phyloP scores from a whole-genome alignment of 2,888 invertebrate species.

The Drosophila affinis region DNA sequence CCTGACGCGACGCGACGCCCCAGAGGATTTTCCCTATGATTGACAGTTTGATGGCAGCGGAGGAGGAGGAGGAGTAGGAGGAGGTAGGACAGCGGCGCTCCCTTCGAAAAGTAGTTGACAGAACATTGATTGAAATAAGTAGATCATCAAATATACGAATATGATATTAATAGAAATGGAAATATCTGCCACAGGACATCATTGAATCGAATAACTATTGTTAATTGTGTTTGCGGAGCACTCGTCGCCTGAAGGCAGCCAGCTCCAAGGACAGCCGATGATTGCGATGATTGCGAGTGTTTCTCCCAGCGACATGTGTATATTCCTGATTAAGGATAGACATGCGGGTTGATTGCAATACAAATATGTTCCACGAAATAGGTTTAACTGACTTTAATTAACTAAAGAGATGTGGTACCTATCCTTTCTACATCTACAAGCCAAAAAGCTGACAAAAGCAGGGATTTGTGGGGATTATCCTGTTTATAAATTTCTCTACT shows the following conservation, averaged over 20 bases:
- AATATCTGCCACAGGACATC: slow-evolving; percentile 46
- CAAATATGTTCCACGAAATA: slow-evolving; percentile 10
- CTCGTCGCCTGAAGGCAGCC: slow-evolving; percentile 52
- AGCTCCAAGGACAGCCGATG: too few species aligned
- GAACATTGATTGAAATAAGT: slow-evolving; percentile 49
- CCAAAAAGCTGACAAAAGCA: neutral
- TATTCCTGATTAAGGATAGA: slow-evolving; percentile 26
- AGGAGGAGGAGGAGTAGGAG: neutral
- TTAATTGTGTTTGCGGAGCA: slow-evolving; percentile 73
- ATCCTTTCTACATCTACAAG: neutral
- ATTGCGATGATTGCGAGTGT: too few species aligned
- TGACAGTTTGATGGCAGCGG: slow-evolving; percentile 62
- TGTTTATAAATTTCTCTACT: neutral
- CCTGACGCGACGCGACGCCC: slow-evolving; percentile 50
- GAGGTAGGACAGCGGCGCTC: neutral
- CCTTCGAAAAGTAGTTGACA: slow-evolving; percentile 43
- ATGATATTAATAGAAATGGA: slow-evolving; percentile 52
- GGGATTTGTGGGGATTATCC: neutral
- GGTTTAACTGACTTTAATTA: neutral
- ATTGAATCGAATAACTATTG: slow-evolving; percentile 57
- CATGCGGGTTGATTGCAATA: slow-evolving; percentile 23
- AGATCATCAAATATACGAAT: slow-evolving; percentile 57
- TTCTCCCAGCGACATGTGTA: slow-evolving; percentile 15
- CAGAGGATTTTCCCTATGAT: slow-evolving; percentile 67
- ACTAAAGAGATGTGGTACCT: neutral